Conservation (phyloP, 2,797 vertebrate genomes). For the Hoplostethus atlanticus region DNA sequence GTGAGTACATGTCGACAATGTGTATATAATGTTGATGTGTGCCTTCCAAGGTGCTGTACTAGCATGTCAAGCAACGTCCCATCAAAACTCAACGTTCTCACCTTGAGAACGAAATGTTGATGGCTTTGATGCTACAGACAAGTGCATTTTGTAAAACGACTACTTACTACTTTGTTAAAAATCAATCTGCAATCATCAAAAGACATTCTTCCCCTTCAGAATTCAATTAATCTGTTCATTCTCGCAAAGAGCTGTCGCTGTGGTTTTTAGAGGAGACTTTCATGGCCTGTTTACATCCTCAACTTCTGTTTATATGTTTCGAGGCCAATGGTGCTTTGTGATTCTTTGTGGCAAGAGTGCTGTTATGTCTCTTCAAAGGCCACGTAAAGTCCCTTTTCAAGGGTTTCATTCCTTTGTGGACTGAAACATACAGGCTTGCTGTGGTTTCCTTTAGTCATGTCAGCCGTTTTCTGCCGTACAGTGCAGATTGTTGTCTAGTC, state of each 20-base stretch:
- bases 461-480: slow-evolving; percentile 23
- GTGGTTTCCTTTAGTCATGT: slow-evolving; percentile 31
- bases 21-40: slow-evolving; percentile 43
- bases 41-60: slow-evolving; percentile 65
- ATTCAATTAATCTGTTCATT: slow-evolving; percentile 68
- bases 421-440: slow-evolving; percentile 25
- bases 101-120: slow-evolving; percentile 71
- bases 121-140: slow-evolving; percentile 65
- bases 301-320: slow-evolving; percentile 61
- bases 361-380: slow-evolving; percentile 61
- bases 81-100: slow-evolving; percentile 74
- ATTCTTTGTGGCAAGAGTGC: slow-evolving; percentile 49
- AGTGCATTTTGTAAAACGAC: slow-evolving; percentile 60
- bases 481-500: slow-evolving; percentile 3
- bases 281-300: slow-evolving; percentile 64
- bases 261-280: slow-evolving; percentile 58
- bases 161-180: slow-evolving; percentile 65
- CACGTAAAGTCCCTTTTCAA: slow-evolving; percentile 63
- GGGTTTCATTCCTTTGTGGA: slow-evolving; percentile 25
- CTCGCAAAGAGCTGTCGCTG: slow-evolving; percentile 46
- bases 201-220: slow-evolving; percentile 49
- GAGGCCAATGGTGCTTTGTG: slow-evolving; percentile 68
- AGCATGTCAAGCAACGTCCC: slow-evolving; percentile 56
- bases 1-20: slow-evolving; percentile 43
- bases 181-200: slow-evolving; percentile 71